These are phyloP conservation scores for Sipha flava DNA, from an alignment of 1,140 invertebrate genomes.

Conservation along the genomic window DNA sequence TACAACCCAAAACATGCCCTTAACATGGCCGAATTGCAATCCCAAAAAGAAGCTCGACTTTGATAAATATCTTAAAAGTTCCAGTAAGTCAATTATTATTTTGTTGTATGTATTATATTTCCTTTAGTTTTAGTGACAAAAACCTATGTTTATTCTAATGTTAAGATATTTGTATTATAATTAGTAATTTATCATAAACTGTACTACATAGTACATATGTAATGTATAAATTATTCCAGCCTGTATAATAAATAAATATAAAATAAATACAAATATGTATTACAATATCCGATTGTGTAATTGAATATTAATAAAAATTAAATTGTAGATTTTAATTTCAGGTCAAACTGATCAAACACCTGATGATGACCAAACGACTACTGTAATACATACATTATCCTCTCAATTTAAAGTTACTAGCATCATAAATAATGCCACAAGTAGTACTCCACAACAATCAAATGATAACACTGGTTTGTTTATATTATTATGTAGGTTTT, in stretches of 20 bases:
- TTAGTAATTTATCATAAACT: too few species aligned
- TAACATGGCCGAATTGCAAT: not conserved
- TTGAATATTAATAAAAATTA: not conserved
- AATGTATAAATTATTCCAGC: too few species aligned
- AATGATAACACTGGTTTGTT: not conserved
- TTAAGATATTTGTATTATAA: too few species aligned
- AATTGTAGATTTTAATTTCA: not conserved
- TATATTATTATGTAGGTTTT: not conserved
- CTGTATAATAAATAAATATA: too few species aligned
- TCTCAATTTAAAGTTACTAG: not conserved
- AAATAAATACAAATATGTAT: too few species aligned
- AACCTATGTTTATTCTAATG: too few species aligned
- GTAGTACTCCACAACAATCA: not conserved
- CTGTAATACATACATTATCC: not conserved
- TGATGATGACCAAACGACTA: not conserved
- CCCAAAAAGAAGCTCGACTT: not conserved
- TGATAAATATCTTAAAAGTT: not conserved
- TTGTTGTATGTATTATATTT: too few species aligned
- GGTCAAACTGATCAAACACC: not conserved
- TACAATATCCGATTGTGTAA: not conserved
- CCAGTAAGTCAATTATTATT: not conserved
- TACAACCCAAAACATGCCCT: not conserved
- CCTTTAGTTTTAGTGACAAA: too few species aligned
- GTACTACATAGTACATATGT: too few species aligned
- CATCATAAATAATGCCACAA: not conserved